Conservation (phyloP, 1,140 invertebrate genomes). For the Calosoma granatense region DNA sequence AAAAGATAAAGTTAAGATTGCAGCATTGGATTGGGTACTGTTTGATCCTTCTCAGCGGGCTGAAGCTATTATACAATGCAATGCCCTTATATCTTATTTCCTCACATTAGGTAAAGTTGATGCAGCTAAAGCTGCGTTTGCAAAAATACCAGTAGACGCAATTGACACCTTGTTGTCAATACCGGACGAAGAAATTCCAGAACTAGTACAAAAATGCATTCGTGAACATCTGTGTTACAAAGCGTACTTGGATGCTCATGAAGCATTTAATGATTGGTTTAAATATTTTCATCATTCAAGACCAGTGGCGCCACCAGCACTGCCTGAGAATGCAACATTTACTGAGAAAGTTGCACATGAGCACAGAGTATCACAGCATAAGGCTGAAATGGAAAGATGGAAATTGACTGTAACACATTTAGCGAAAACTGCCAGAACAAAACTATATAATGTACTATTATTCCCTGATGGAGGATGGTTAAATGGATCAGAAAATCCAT, state of each 20-base stretch:
- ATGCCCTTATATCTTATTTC: slow-evolving; percentile 80
- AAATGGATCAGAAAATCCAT: slow-evolving; percentile 50
- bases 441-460: slow-evolving; percentile 78
- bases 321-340: slow-evolving; percentile 55
- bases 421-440: slow-evolving; percentile 49
- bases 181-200: slow-evolving; percentile 40
- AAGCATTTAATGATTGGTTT: slow-evolving; percentile 84
- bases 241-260: slow-evolving; percentile 70
- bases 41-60: slow-evolving; percentile 67
- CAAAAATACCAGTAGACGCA: slow-evolving; percentile 55
- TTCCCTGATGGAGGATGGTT: slow-evolving; percentile 89
- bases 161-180: slow-evolving; percentile 36
- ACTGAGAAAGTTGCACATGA: slow-evolving; percentile 82
- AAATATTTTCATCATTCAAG: slow-evolving; percentile 68
- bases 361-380: slow-evolving; percentile 67
- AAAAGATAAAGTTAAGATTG: slow-evolving; percentile 64
- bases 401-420: slow-evolving; percentile 42
- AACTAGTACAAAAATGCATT: slow-evolving; percentile 45
- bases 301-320: slow-evolving; percentile 51
- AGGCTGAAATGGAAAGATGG: slow-evolving; percentile 70
- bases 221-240: slow-evolving; percentile 70
- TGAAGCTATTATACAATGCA: slow-evolving; percentile 75
- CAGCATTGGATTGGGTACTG: slow-evolving; percentile 79
- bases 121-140: slow-evolving; percentile 56
- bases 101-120: slow-evolving; percentile 54